These are phyloP conservation scores for Buceros bicornis DNA, from an alignment of 2,797 vertebrate species.

Conservation along the genomic window DNA sequence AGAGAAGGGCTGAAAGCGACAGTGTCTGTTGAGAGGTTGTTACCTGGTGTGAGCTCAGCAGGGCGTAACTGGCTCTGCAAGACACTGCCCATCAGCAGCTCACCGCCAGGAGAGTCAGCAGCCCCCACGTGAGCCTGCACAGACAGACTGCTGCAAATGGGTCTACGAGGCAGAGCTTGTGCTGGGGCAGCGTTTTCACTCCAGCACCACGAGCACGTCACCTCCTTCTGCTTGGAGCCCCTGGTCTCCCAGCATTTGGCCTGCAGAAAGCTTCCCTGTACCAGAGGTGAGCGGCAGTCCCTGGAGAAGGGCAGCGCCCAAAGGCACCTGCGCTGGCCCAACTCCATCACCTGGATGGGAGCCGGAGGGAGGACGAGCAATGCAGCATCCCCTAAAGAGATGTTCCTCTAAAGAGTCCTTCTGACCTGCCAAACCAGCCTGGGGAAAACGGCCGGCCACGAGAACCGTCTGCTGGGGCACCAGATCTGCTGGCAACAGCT, in stretches of 20 bases:
- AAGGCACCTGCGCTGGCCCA: background rate
- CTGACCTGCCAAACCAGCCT: background rate
- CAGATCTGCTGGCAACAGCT: conserved; percentile 48
- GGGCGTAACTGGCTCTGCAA: background rate
- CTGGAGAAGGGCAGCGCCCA: background rate
- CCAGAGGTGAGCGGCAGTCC: background rate
- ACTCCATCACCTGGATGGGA: background rate
- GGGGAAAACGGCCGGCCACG: background rate
- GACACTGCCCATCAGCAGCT: background rate
- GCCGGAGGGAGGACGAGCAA: background rate
- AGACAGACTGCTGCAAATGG: background rate
- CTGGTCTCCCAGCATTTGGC: background rate
- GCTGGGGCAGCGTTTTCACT: background rate
- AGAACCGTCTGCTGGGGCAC: conserved; percentile 28
- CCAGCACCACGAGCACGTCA: accelerated
- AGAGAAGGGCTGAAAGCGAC: background rate
- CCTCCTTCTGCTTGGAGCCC: background rate
- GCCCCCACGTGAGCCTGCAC: accelerated
- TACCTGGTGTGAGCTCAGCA: background rate
- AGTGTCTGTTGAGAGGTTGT: background rate
- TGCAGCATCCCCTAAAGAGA: background rate
- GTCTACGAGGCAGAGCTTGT: background rate
- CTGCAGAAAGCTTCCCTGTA: background rate
- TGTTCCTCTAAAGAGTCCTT: background rate
- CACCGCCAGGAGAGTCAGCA: background rate